Percentiles rank a stretch among this genome's conserved stretches.
These are phyloP conservation scores for Rhineura floridana DNA, from an alignment of 2,113 vertebrate genomes.

Conservation along the genomic window DNA sequence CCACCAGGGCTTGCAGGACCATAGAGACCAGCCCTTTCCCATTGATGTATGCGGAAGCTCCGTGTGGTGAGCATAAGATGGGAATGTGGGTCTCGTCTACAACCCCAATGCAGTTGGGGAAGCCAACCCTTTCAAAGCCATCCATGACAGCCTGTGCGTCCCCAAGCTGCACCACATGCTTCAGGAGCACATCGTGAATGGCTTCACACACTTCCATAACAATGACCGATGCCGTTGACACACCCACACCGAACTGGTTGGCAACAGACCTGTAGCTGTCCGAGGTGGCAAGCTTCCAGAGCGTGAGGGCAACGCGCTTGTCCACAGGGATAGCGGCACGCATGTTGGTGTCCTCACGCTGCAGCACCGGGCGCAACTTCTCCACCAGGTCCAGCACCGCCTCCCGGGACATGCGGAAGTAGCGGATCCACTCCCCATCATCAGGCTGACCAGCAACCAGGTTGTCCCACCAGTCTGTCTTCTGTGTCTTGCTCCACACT, in stretches of 20 bases:
- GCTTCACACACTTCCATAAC: slow-evolving; percentile 25
- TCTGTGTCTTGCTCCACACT: slow-evolving; percentile 17
- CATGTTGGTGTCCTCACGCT: slow-evolving; percentile 22
- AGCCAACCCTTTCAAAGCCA: background rate
- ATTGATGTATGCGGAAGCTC: background rate
- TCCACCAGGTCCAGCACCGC: slow-evolving; percentile 13
- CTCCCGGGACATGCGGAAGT: slow-evolving; percentile 21
- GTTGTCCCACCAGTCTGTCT: slow-evolving; percentile 19
- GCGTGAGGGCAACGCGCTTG: background rate
- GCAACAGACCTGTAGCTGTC: slow-evolving; percentile 15
- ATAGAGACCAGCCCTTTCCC: slow-evolving; percentile 13
- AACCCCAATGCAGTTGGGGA: background rate
- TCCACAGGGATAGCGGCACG: slow-evolving; percentile 10
- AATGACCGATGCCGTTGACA: background rate
- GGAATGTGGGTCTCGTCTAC: slow-evolving; percentile 15
- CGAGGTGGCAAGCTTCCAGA: slow-evolving; percentile 16
- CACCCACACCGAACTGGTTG: slow-evolving; percentile 15
- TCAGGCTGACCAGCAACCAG: background rate
- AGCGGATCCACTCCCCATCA: background rate
- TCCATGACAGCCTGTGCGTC: background rate
- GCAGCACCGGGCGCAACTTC: slow-evolving; percentile 15
- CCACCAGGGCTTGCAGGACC: slow-evolving; percentile 23
- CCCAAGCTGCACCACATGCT: background rate
- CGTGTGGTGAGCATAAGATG: background rate
- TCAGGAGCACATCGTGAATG: background rate